Evolutionary conservation across 2,113 vertebrate genomes (phyloP), one percentile per base, ranked within the genome.

Genomic region (Bufo gargarizans): DNA sequence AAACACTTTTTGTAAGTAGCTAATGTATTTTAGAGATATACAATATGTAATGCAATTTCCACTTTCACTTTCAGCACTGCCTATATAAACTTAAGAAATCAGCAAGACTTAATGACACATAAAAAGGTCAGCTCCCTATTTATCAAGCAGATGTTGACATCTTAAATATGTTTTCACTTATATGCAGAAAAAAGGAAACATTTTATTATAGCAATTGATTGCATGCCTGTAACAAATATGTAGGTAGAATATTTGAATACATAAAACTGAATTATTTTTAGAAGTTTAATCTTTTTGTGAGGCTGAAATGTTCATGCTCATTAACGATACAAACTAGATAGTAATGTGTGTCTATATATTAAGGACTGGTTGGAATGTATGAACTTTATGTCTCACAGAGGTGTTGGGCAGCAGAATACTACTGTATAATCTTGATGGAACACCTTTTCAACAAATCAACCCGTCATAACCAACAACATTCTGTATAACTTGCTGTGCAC

Each of bases 171-270:
- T 76, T 77, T 77, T 20, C 4, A 53, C 20, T 53, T 55, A 77
- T 55, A 53, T 77, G 9, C 49, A n/a, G 11, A 22, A 55, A n/a
- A 77, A 55, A 77, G 11, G 49, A 78, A 50, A 20, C 47, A 22
- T 56, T 78, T 78, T 78, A 77, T 77, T 77, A 53, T 53, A 78
- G 77, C 50, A 77, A 77, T 45, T 77, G 74, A 77, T 10, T 77
- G 45, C 74, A 53, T 53, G 19, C 4, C 72, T 49, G 49, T 55
- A 78, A 78, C 76, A 20, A 49, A 53, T 74, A 50, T 20, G 20
- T 20, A 78, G 50, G 13, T 14, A 22, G 50, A 78, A 55, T 56
- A 78, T 78, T 22, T n/a, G 7, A 53, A n/a, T 14, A 78, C 77
- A 56, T 78, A 55, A 78, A 78, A 78, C 56, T 12, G 3, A 13